These are phyloP conservation scores for Drosophila siamana DNA, from an alignment of 2,888 invertebrate species.

Conservation along the genomic window DNA sequence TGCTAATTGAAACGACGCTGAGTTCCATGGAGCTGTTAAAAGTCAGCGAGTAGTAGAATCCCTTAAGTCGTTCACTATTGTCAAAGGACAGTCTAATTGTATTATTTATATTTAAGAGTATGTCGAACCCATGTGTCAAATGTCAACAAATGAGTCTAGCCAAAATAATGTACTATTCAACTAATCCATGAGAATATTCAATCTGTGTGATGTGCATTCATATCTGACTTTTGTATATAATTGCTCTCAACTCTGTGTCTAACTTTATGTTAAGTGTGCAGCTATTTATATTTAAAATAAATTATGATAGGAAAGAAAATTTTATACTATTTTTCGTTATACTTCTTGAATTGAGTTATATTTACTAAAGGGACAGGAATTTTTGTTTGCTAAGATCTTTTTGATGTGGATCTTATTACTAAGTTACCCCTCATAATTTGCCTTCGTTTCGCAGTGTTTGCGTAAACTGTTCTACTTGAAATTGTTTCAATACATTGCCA, in stretches of 20 bases:
- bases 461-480: conserved; percentile 39
- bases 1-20: conserved; percentile 92
- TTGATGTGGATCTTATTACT: neutral
- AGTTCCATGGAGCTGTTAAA: conserved; percentile 83
- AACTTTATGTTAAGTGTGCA: conserved; percentile 1
- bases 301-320: too few relatives aligned
- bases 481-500: neutral
- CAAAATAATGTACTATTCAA: neutral
- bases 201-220: conserved; percentile 1
- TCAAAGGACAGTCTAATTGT: conserved; percentile 4
- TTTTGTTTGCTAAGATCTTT: neutral
- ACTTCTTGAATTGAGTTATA: too few relatives aligned
- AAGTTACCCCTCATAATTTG: conserved; percentile 1
- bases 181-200: neutral
- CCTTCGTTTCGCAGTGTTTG: neutral
- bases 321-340: too few relatives aligned
- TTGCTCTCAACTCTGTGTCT: neutral
- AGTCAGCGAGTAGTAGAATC: conserved; percentile 42
- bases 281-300: conserved; percentile 15
- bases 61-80: neutral
- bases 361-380: too few relatives aligned
- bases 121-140: conserved; percentile 54
- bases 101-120: conserved; percentile 22
- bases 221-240: neutral
- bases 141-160: neutral